Evolutionary conservation across 2,113 vertebrate genomes (phyloP).

Genomic region (Mungos mungo): DNA sequence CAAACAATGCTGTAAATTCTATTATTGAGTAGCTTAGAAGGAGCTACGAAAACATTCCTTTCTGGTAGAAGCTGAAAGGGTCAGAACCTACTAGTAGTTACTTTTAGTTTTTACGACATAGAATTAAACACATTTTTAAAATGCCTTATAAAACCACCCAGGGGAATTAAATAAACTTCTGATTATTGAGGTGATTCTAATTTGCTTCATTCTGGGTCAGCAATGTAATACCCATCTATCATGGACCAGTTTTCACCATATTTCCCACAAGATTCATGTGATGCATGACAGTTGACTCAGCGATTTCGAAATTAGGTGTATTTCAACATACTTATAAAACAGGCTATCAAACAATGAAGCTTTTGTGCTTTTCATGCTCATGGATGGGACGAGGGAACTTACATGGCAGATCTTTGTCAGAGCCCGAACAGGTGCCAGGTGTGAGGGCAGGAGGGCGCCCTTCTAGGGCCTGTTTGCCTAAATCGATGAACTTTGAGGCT

Average conservation of each 20-base stretch:
- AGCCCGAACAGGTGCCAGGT: not conserved
- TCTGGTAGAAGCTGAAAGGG: not conserved
- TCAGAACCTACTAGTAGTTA: not conserved
- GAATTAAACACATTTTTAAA: not conserved
- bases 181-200: not conserved
- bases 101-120: constrained; percentile 24
- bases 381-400: not conserved
- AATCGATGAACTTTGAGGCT: not conserved
- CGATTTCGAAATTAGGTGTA: not conserved
- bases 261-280: not conserved
- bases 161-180: not conserved
- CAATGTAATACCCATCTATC: not conserved
- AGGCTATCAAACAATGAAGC: not conserved
- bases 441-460: not conserved
- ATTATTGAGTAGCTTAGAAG: not conserved
- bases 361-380: not conserved
- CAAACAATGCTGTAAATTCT: no score
- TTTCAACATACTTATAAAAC: not conserved
- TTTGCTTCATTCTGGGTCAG: not conserved
- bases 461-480: not conserved
- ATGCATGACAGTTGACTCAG: not conserved
- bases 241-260: not conserved
- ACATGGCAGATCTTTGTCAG: not conserved
- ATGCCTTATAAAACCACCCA: not conserved
- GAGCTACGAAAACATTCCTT: not conserved